Evolutionary conservation across 2,888 invertebrate species (phyloP), one percentile per base, ranked within the genome.

Genomic region (Petrophora chlorosata): DNA sequence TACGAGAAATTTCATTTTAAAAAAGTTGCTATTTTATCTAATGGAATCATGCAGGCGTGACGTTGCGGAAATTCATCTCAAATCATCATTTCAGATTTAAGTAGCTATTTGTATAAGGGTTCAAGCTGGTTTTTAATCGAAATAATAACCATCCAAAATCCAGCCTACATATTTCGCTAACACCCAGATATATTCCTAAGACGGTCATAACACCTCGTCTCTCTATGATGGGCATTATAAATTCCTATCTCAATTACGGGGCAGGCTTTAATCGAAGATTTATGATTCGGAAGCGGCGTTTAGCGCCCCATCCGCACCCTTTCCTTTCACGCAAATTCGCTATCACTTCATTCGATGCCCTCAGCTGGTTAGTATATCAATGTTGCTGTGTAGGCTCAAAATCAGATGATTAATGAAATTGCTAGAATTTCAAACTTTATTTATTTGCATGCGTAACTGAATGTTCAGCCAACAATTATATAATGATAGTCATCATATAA

Each of bases 271-370:
- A 70, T 72, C 70, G 65, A 70, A 70, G 67, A 76, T 76, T 77
- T 76, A 77, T 76, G 70, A 69, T 56, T 65, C 60, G 57, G 67
- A 68, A 70, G 64, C 66, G 70, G 66, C 73, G 67, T 75, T 76
- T 69, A 72, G 58, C 77, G 72, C 71, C 71, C 72, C 62, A 71
- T 76, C 69, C 63, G 55, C 65, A 67, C 70, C 70, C 67, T 69
- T 71, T 67, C 48, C 59, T 64, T 65, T 55, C 50, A 57, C 58
- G 60, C 64, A 56, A 62, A 70, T 68, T 65, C 65, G 29, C 38
- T 40, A 45, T 53, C 54, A 47, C 40, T 47, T 46, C 42, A 54
- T 54, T 49, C 22, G 39, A 39, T 32, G 43, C 35, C 38, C 38
- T 42, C 48, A 48, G 45, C 44, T 41, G 53, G 34, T 39, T 42